Conservation (phyloP, 2,113 vertebrate species). For the Nycticebus coucang region DNA sequence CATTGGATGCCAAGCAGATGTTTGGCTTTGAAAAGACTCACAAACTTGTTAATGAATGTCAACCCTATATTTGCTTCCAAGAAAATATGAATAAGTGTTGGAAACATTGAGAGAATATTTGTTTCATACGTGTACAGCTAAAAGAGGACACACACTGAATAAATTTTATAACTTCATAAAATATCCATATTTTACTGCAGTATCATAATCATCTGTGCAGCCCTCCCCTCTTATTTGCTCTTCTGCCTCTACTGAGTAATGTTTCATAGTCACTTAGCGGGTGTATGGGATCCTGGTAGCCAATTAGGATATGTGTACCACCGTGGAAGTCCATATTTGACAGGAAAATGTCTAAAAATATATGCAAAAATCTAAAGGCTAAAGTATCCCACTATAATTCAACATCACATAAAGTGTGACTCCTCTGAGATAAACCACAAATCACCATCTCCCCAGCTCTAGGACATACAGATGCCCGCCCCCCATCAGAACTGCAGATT, state of each 20-base stretch:
- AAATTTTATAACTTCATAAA: slow-evolving; percentile 59
- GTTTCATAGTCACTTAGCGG: not conserved
- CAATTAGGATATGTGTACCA: not conserved
- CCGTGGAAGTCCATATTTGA: not conserved
- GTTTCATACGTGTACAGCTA: slow-evolving; percentile 43
- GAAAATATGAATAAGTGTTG: slow-evolving; percentile 74
- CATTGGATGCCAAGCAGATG: slow-evolving; percentile 73
- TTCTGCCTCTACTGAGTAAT: not conserved
- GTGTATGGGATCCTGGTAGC: not conserved
- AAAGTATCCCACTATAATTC: not conserved
- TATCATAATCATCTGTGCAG: not conserved
- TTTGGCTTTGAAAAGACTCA: slow-evolving; percentile 73
- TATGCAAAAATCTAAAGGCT: not conserved
- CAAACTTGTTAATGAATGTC: slow-evolving; percentile 75
- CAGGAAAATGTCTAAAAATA: not conserved
- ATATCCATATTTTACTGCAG: slow-evolving; percentile 39
- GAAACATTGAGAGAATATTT: slow-evolving; percentile 60
- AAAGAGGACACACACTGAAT: slow-evolving; percentile 32
- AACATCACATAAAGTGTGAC: not conserved
- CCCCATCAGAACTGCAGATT: not conserved
- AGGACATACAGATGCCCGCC: not conserved
- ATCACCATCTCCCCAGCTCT: not conserved
- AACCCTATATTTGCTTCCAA: slow-evolving; percentile 68
- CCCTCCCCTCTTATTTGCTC: not conserved
- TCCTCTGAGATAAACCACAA: not conserved